Evolutionary conservation across 2,113 vertebrate genomes (phyloP).

Genomic region (Datnioides undecimradiatus): DNA sequence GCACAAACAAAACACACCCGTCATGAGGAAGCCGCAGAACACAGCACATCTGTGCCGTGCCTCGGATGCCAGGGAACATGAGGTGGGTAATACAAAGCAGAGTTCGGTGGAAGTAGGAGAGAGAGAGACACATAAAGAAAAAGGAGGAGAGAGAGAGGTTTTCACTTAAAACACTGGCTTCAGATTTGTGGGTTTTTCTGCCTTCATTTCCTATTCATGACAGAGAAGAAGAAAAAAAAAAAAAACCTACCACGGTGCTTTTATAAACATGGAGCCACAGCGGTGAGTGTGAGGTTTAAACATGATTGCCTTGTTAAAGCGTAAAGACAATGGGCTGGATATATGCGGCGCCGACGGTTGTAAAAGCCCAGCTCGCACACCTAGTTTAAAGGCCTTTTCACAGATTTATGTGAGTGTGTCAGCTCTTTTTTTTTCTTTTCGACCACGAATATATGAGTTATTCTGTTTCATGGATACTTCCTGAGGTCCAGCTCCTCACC

Average conservation of each 20-base stretch:
- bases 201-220: constrained; percentile 56
- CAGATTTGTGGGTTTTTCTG: constrained; percentile 49
- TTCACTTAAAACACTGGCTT: constrained; percentile 30
- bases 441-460: constrained; percentile 16
- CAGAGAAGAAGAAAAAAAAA: not conserved
- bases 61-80: constrained; percentile 4
- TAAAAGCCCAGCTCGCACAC: constrained; percentile 49
- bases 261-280: constrained; percentile 42
- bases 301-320: constrained; percentile 65
- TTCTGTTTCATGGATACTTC: constrained; percentile 11
- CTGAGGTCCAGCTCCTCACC: constrained; percentile 3
- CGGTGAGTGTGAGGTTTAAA: constrained; percentile 37
- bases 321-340: constrained; percentile 48
- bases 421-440: not conserved
- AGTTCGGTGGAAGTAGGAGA: not conserved
- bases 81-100: constrained; percentile 58
- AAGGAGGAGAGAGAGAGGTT: not conserved
- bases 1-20: constrained; percentile 40
- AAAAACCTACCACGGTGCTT: constrained; percentile 46
- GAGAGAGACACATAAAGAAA: not conserved
- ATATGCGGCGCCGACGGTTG: constrained; percentile 27
- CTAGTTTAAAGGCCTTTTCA: constrained; percentile 45
- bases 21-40: constrained; percentile 32
- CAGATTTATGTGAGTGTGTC: constrained; percentile 14
- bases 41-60: constrained; percentile 43